phyloP scores from a whole-genome alignment of 2,888 invertebrate species.

The Drosophila rellima region DNA sequence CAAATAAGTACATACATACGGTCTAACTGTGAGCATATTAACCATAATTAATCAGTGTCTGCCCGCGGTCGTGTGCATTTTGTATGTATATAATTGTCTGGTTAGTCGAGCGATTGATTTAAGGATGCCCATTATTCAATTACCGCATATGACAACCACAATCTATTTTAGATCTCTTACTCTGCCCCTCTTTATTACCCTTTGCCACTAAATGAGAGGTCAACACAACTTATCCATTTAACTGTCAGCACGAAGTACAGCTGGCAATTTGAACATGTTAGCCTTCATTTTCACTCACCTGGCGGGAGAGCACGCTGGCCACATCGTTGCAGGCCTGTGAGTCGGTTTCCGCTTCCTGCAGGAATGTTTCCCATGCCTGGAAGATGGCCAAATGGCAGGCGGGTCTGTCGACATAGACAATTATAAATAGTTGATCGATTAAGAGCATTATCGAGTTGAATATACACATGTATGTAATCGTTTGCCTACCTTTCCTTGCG shows the following conservation, averaged over 20 bases:
- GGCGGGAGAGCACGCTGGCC: constrained; percentile 91
- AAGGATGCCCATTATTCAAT: constrained; percentile 55
- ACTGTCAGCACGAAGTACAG: constrained; percentile 41
- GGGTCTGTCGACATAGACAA: constrained; percentile 87
- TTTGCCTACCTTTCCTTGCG: constrained; percentile 92
- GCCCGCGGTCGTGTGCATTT: constrained; percentile 28
- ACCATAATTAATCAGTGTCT: constrained; percentile 52
- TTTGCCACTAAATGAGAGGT: constrained; percentile 6
- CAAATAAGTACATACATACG: constrained; percentile 12
- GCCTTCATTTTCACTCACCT: constrained; percentile 85
- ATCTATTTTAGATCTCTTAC: constrained; percentile 37
- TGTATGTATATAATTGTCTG: constrained; percentile 17
- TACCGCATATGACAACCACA: constrained; percentile 31
- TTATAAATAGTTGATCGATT: constrained; percentile 6
- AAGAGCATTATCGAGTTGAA: constrained; percentile 4
- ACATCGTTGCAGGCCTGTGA: constrained; percentile 94
- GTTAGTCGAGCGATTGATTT: constrained; percentile 46
- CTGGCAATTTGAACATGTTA: constrained; percentile 4
- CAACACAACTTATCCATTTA: constrained; percentile 58
- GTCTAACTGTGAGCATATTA: constrained; percentile 34
- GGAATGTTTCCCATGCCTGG: constrained; percentile 95
- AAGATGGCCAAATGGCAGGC: constrained; percentile 93
- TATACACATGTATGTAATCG: background rate
- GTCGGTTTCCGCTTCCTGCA: constrained; percentile 96
- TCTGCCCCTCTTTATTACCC: background rate